These are phyloP conservation scores for Idris sp. DNA, from an alignment of 1,140 invertebrate species.

Conservation along the genomic window DNA sequence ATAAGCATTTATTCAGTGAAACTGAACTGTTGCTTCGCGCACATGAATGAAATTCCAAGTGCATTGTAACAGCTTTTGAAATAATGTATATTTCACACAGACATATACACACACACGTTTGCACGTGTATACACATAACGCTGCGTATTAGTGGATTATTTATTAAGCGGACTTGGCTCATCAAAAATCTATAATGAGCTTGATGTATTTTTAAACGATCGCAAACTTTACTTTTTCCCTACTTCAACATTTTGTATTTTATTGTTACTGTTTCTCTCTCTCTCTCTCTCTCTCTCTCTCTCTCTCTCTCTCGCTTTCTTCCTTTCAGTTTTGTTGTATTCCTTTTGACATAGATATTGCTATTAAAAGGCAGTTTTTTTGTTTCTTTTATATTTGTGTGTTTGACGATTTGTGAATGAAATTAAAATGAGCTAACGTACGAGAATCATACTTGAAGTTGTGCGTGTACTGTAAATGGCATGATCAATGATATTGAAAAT, in stretches of 20 bases:
- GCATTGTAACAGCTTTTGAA: conserved; percentile 58
- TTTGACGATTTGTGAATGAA: conserved; percentile 30
- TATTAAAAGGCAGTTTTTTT: no score
- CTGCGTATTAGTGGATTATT: conserved; percentile 41
- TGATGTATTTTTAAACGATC: conserved; percentile 41
- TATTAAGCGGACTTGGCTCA: conserved; percentile 49
- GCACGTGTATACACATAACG: not conserved
- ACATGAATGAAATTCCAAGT: conserved; percentile 60
- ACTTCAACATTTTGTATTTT: no score
- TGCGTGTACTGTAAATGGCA: conserved; percentile 8
- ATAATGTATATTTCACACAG: conserved; percentile 52
- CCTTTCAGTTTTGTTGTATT: no score
- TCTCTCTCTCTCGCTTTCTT: no score
- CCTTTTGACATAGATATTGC: no score
- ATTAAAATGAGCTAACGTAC: conserved; percentile 11
- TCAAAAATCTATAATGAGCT: conserved; percentile 56
- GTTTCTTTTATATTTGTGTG: no score
- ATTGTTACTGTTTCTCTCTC: conserved; percentile 3
- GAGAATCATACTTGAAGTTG: no score
- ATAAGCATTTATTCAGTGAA: conserved; percentile 58
- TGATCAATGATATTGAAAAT: conserved; percentile 41
- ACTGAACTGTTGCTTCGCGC: conserved; percentile 59
- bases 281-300: not conserved
- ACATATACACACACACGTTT: conserved; percentile 1
- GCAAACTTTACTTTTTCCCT: conserved; percentile 5